Percentiles rank a stretch among this genome's conserved stretches.
Evolutionary conservation across 2,113 vertebrate species (phyloP).

Genomic region (Pangasianodon gigas): DNA sequence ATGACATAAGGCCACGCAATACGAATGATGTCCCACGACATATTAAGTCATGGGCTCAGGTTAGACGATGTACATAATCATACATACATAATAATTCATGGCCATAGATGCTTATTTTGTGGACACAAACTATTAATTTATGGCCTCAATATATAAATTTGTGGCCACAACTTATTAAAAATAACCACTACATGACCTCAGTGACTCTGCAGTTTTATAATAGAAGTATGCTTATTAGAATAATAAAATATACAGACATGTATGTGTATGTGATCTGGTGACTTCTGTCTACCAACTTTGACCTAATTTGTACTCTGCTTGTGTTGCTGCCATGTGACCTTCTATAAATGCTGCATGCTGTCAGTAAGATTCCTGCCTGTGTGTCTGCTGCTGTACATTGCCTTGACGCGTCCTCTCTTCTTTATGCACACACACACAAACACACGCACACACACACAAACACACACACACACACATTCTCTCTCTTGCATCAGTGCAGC

Average conservation of each 20-base stretch:
- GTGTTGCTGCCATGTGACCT: slow-evolving; percentile 56
- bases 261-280: not conserved
- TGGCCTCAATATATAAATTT: not conserved
- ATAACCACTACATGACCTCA: not conserved
- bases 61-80: not conserved
- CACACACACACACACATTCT: slow-evolving; percentile 9
- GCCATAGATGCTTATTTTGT: not conserved
- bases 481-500: slow-evolving; percentile 24
- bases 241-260: not conserved
- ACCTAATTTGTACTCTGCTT: slow-evolving; percentile 55
- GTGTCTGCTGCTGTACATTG: slow-evolving; percentile 21
- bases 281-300: slow-evolving; percentile 42
- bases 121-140: not conserved
- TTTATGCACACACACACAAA: not conserved
- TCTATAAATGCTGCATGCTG: slow-evolving; percentile 29
- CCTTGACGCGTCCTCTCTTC: slow-evolving; percentile 32
- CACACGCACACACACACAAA: slow-evolving; percentile 20
- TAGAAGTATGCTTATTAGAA: not conserved
- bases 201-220: not conserved
- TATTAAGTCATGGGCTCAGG: not conserved
- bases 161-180: not conserved
- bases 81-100: not conserved
- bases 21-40: not conserved
- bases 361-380: slow-evolving; percentile 32
- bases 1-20: not conserved